Evolutionary conservation across 2,888 invertebrate genomes (phyloP).

Genomic region (Hirudinaria manillensis): DNA sequence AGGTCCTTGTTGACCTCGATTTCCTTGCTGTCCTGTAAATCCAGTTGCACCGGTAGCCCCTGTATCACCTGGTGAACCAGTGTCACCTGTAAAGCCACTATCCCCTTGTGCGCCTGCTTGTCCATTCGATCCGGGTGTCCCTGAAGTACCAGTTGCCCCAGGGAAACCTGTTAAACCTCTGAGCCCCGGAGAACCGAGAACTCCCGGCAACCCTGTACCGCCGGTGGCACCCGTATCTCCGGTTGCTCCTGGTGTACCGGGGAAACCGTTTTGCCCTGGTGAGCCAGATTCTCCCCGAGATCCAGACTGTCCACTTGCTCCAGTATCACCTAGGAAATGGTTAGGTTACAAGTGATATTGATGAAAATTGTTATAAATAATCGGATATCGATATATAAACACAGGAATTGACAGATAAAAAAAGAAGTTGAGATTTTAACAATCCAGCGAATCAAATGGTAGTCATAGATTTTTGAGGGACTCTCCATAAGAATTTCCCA

Average conservation of each 20-base stretch:
- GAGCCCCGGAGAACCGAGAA: slow-evolving; percentile 31
- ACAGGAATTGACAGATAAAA: too few relatives aligned
- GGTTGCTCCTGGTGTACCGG: slow-evolving; percentile 28
- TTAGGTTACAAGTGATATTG: neutral
- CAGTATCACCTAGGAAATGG: slow-evolving; percentile 12
- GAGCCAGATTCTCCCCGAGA: neutral
- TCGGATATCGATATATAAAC: too few relatives aligned
- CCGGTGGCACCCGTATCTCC: slow-evolving; percentile 27
- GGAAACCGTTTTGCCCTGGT: slow-evolving; percentile 8
- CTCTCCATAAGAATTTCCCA: too few relatives aligned
- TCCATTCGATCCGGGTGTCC: slow-evolving; percentile 11
- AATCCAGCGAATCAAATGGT: too few relatives aligned
- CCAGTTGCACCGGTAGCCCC: slow-evolving; percentile 22
- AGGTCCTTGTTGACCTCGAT: slow-evolving; percentile 27
- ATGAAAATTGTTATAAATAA: neutral
- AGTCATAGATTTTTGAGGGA: too few relatives aligned
- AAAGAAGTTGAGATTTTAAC: too few relatives aligned
- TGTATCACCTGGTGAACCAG: slow-evolving; percentile 22
- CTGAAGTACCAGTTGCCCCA: slow-evolving; percentile 9
- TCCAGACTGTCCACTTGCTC: slow-evolving; percentile 31
- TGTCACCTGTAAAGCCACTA: slow-evolving; percentile 23
- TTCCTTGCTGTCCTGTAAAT: slow-evolving; percentile 24
- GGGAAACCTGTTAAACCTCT: slow-evolving; percentile 14
- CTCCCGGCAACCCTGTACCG: neutral
- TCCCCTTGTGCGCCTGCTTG: slow-evolving; percentile 34